Base-by-base conservation (phyloP, 1,140 invertebrate genomes). In the Drosophila chauvacae region DNA sequence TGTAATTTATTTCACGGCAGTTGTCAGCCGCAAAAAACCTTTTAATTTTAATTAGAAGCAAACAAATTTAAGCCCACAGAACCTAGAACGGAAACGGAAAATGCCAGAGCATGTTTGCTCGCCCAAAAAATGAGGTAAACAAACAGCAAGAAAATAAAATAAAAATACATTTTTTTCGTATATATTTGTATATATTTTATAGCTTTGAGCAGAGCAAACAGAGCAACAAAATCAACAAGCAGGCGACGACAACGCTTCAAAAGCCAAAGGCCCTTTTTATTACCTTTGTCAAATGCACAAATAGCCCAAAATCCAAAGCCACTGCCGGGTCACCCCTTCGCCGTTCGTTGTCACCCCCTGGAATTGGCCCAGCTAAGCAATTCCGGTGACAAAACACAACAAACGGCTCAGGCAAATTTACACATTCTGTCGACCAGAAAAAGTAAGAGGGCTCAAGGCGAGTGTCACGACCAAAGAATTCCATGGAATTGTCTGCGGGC, bases 261-360 rank as follows among this genome's bases (percentile, higher is more conserved):
- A 85, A 85, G 80, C 80, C 85, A 84, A 90, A 84, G 60, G 80
- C 70, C 77, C 77, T 73, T 90, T 87, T 87, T 90, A 87, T 87
- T 87, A 87, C 80, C 84, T 87, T 87, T 87, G 84, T 88, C 84
- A 87, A 90, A 87, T 85, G 77, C 84, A 87, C 85, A 87, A 88
- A 87, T 88, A 87, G 85, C 83, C 78, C 47, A 86, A 77, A 87
- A 87, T 82, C 75, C 83, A 72, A 69, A 86, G 50, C 56, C 61
- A 72, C 75, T 56, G 44, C 75, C 50, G 55, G 57, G 59, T 55
- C 44, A 63, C 58, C 68, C 35, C 35, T 55, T 42, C 35, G 16
- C 30, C 44, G 4, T 37, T 26, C 16, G 53, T 39, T 39, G 53
- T 39, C 53, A 39, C 53, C 20, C 20, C 47, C 26, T 11, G 18